phyloP scores from a whole-genome alignment of 1,140 invertebrate species.

The Episyrphus balteatus region DNA sequence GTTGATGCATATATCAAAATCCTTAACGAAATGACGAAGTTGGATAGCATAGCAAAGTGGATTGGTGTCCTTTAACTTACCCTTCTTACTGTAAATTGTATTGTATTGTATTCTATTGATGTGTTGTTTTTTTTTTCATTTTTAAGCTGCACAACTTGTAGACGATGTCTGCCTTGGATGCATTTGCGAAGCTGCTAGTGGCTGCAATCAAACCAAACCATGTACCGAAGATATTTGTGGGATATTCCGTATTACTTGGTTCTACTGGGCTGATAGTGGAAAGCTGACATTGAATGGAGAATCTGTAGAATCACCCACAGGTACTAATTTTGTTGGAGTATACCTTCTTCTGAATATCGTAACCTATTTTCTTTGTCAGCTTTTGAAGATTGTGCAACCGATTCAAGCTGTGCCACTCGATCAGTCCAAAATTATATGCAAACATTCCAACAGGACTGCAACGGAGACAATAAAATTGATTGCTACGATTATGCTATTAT shows the following conservation, averaged over 20 bases:
- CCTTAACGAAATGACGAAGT: no score
- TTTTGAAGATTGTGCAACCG: conserved; percentile 57
- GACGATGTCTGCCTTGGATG: conserved; percentile 68
- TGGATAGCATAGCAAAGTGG: no score
- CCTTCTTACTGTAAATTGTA: no score
- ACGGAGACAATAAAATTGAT: conserved; percentile 59
- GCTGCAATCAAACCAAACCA: conserved; percentile 48
- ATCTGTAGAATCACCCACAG: conserved; percentile 26
- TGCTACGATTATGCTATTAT: conserved; percentile 72
- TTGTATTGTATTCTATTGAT: no score
- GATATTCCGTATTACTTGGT: conserved; percentile 75
- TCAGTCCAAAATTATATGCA: conserved; percentile 67
- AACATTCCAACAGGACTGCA: conserved; percentile 71
- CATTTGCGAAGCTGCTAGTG: conserved; percentile 67
- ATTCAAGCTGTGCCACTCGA: conserved; percentile 59
- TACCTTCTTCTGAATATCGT: no score
- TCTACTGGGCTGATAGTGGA: conserved; percentile 75
- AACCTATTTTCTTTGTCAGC: conserved; percentile 39
- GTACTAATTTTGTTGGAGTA: conserved; percentile 12
- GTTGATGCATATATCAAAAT: no score
- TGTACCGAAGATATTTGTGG: conserved; percentile 67
- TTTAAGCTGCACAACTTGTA: conserved; percentile 42
- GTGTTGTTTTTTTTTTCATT: no score
- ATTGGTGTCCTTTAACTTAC: no score
- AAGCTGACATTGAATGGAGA: conserved; percentile 58